Percentiles rank a stretch among this genome's conserved stretches.
Conservation (phyloP, 2,113 vertebrate genomes). For the Gavia stellata region DNA sequence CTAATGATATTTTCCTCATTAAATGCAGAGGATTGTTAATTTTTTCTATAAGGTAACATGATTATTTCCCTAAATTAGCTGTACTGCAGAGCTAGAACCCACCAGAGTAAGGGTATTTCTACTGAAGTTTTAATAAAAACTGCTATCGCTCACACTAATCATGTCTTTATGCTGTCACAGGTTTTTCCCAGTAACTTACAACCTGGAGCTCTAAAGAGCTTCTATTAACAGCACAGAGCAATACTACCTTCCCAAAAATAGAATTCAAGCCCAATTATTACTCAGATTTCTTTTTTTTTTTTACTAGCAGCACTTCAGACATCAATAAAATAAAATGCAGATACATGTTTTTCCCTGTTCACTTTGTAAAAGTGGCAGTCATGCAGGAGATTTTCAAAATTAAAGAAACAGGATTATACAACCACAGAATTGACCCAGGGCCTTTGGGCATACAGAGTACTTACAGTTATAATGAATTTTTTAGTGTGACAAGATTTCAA, state of each 20-base stretch:
- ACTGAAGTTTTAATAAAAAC: background rate
- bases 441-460: background rate
- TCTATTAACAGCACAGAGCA: background rate
- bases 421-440: slow-evolving; percentile 10
- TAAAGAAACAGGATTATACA: slow-evolving; percentile 15
- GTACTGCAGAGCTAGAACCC: background rate
- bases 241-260: background rate
- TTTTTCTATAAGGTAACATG: background rate
- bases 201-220: background rate
- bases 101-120: background rate
- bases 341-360: background rate
- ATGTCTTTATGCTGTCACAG: background rate
- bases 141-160: background rate
- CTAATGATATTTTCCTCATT: background rate
- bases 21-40: background rate
- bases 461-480: slow-evolving; percentile 19
- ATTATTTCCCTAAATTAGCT: background rate
- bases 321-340: slow-evolving; percentile 17
- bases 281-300: background rate
- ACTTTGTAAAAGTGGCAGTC: background rate
- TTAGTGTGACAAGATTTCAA: background rate
- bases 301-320: background rate
- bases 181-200: background rate
- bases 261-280: background rate
- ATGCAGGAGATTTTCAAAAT: background rate